Conservation (phyloP, 2,113 vertebrate species). For the Gymnogyps californianus region DNA sequence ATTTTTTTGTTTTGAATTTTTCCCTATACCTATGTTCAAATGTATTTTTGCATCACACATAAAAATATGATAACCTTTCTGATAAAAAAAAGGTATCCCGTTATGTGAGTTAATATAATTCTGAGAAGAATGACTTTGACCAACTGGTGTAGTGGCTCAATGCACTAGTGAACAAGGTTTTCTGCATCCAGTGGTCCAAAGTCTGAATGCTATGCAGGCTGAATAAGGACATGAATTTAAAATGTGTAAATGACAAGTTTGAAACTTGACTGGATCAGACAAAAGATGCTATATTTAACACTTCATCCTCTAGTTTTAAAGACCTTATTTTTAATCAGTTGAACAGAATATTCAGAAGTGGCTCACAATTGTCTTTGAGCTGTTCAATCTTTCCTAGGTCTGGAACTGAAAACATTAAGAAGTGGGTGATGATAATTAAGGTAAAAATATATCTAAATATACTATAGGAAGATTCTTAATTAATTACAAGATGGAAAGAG, state of each 20-base stretch:
- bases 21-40: neutral
- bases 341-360: neutral
- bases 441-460: neutral
- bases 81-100: neutral
- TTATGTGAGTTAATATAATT: conserved; percentile 56
- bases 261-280: conserved; percentile 53
- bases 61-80: conserved; percentile 14
- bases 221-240: conserved; percentile 67
- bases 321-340: neutral
- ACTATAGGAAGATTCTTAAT: neutral
- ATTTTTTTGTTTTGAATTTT: neutral
- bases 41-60: neutral
- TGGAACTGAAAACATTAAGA: neutral
- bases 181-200: conserved; percentile 61
- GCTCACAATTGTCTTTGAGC: neutral
- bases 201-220: conserved; percentile 41
- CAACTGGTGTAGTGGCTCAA: conserved; percentile 57
- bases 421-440: neutral
- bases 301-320: conserved; percentile 58
- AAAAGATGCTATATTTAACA: conserved; percentile 53
- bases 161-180: conserved; percentile 60
- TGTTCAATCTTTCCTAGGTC: neutral
- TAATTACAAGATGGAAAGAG: neutral
- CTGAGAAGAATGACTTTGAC: conserved; percentile 58
- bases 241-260: conserved; percentile 59